Base-by-base conservation (phyloP, 2,888 invertebrate species). In the Synanthedon vespiformis region DNA sequence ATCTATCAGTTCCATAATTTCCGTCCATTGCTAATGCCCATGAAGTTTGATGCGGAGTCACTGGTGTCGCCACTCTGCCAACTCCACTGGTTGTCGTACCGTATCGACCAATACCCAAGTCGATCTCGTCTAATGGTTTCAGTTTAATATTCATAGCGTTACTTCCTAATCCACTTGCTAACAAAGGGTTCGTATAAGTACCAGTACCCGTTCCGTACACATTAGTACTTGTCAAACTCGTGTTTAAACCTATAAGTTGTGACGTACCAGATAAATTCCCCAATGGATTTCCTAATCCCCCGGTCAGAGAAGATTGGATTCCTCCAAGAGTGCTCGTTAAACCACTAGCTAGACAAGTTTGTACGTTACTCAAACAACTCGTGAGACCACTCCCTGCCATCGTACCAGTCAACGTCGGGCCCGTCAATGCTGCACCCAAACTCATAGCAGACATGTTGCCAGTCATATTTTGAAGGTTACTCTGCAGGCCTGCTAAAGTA, bases 81-180 rank as follows among this genome's bases (percentile, higher is more conserved):
- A 85, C 81, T 56, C 78, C 76, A 52, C 73, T 61, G 51, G 74
- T 74, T 53, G 73, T 78, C 48, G 77, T 88, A 51, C 86, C 88
- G 69, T 88, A 91, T 69, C 90, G 88, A 64, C 89, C 83, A 65
- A 90, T 68, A 58, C 92, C 91, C 58, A 92, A 85, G 64, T 93
- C 93, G 57, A 92, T 90, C 71, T 93, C 93, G 63, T 93, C 93
- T 72, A 92, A 82, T 57, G 92, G 90, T 77, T 93, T 93, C 76
- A 92, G 81, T 77, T 93, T 93, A 63, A 89, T 89, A 59, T 88
- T 89, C 88, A 90, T 90, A 40, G 76, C 79, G 82, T 86, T 87
- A 52, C 88, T 77, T 77, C 90, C 85, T 74, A 92, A 75, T 67
- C 89, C 81, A 73, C 89, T 71, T 61, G 90, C 79, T 61, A 88